Evolutionary conservation across 1,140 invertebrate species (phyloP).

Genomic region (Drosophila aff.): DNA sequence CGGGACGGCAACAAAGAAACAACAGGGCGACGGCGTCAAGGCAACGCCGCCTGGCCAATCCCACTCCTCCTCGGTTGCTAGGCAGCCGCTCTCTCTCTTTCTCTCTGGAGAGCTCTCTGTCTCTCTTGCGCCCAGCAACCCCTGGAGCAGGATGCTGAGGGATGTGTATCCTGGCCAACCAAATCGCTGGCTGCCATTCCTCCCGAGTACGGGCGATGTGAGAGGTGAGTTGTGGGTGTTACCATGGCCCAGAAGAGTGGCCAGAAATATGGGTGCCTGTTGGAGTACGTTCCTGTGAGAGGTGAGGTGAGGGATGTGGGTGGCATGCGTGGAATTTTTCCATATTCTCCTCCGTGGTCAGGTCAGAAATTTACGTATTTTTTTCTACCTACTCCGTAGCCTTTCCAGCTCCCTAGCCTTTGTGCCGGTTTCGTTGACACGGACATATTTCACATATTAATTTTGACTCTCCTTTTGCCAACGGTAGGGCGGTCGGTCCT

Average conservation of each 20-base stretch:
- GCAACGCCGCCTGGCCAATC: constrained; percentile 74
- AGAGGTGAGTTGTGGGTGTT: constrained; percentile 22
- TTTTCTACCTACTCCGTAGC: background rate
- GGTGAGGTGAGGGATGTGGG: background rate
- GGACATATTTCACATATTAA: constrained; percentile 71
- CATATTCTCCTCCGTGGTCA: constrained; percentile 51
- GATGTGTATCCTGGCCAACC: constrained; percentile 69
- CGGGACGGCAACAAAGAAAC: constrained; percentile 56
- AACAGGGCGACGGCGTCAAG: constrained; percentile 63
- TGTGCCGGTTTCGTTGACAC: constrained; percentile 1
- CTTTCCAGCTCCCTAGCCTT: constrained; percentile 14
- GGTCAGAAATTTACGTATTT: constrained; percentile 6
- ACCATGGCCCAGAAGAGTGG: constrained; percentile 2
- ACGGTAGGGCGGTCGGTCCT: constrained; percentile 3
- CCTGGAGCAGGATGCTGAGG: constrained; percentile 63
- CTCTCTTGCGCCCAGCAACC: constrained; percentile 46
- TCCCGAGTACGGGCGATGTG: too few species aligned
- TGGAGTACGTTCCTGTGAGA: background rate
- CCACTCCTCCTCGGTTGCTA: constrained; percentile 68
- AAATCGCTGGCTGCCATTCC: constrained; percentile 68
- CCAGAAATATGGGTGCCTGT: background rate
- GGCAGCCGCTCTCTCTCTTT: constrained; percentile 49
- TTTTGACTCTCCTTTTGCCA: constrained; percentile 17
- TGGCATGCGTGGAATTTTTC: constrained; percentile 43
- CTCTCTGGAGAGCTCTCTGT: constrained; percentile 3